phyloP scores from a whole-genome alignment of 2,113 vertebrate genomes.

The Crocuta crocuta region DNA sequence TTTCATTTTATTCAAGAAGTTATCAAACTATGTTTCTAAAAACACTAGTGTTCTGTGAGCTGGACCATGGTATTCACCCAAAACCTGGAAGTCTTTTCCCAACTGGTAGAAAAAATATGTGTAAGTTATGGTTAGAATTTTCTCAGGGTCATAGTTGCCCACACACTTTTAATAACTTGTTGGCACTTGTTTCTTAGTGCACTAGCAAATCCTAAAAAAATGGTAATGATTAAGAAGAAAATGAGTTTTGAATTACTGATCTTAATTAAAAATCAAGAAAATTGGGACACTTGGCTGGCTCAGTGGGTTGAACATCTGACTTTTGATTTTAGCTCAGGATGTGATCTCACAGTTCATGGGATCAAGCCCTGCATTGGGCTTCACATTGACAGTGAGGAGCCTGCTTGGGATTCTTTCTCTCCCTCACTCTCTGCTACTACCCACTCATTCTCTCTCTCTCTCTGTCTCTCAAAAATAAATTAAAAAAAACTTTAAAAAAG shows the following conservation, averaged over 20 bases:
- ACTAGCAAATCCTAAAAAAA: slow-evolving; percentile 22
- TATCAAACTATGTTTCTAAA: neutral
- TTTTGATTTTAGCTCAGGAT: too few species aligned
- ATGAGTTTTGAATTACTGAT: slow-evolving; percentile 23
- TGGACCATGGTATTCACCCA: neutral
- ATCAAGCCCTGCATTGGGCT: too few species aligned
- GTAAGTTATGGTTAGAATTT: neutral
- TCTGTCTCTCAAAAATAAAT: too few species aligned
- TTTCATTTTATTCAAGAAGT: neutral
- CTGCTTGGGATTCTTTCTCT: too few species aligned
- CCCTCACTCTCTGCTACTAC: too few species aligned
- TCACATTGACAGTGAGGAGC: too few species aligned
- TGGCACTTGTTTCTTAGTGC: neutral
- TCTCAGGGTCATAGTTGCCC: neutral
- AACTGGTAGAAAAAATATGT: slow-evolving; percentile 2
- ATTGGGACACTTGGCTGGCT: too few species aligned
- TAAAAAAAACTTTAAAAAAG: neutral
- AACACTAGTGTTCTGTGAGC: neutral
- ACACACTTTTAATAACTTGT: neutral
- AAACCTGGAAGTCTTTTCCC: neutral
- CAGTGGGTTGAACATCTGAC: too few species aligned
- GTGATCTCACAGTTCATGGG: too few species aligned
- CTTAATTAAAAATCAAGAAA: slow-evolving; percentile 15
- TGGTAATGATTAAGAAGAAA: neutral
- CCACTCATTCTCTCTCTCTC: too few species aligned